These are phyloP conservation scores for Hyppa rectilinea DNA, from an alignment of 2,888 invertebrate species.

Conservation along the genomic window DNA sequence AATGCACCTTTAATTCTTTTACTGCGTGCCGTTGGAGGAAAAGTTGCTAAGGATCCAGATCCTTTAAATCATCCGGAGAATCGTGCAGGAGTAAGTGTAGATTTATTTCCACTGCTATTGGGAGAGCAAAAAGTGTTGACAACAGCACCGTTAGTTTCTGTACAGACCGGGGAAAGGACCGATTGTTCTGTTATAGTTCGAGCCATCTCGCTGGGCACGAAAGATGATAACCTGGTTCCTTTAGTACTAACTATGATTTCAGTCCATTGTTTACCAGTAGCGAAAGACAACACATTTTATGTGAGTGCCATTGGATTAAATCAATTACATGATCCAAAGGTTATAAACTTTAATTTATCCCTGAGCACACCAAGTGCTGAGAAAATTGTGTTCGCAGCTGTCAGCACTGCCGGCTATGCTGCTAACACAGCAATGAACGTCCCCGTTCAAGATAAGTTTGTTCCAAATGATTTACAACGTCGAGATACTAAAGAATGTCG, in stretches of 20 bases:
- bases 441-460: constrained; percentile 78
- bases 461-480: constrained; percentile 75
- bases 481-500: constrained; percentile 70
- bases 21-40: constrained; percentile 74
- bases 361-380: constrained; percentile 73
- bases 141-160: constrained; percentile 71
- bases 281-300: constrained; percentile 82
- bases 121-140: constrained; percentile 78
- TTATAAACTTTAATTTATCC: constrained; percentile 81
- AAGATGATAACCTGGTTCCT: constrained; percentile 70
- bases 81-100: constrained; percentile 81
- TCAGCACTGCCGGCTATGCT: constrained; percentile 74
- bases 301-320: constrained; percentile 80
- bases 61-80: constrained; percentile 80
- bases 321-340: constrained; percentile 68
- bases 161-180: constrained; percentile 73
- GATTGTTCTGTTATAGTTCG: constrained; percentile 74
- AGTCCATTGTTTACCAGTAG: constrained; percentile 81
- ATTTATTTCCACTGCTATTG: constrained; percentile 82
- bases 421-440: constrained; percentile 76
- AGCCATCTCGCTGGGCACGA: constrained; percentile 67
- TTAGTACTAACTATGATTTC: constrained; percentile 82
- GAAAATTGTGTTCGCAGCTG: constrained; percentile 82
- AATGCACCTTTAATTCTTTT: constrained; percentile 81
- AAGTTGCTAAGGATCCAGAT: constrained; percentile 79